Evolutionary conservation across 2,888 invertebrate species (phyloP).

Genomic region (Leptopilina syphax): DNA sequence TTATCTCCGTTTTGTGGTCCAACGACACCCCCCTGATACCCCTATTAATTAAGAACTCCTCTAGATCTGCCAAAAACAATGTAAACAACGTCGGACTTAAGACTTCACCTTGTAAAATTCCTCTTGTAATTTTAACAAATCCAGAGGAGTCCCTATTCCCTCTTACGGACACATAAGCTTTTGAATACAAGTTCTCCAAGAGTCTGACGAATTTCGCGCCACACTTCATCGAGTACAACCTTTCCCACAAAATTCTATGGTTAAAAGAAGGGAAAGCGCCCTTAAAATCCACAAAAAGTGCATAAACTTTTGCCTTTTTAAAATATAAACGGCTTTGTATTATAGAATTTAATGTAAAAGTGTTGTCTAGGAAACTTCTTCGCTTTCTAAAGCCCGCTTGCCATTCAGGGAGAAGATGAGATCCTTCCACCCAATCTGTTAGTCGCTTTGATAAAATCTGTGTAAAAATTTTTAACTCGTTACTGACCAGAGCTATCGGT

Average conservation of each 20-base stretch:
- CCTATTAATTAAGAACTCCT: slow-evolving; percentile 19
- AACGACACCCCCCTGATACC: slow-evolving; percentile 14
- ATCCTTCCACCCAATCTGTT: background rate
- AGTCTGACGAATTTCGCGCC: background rate
- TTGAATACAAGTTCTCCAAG: background rate
- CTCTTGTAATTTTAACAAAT: background rate
- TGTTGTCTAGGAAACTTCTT: slow-evolving; percentile 22
- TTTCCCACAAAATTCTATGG: too few relatives aligned
- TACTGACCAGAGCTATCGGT: too few relatives aligned
- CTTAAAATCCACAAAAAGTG: too few relatives aligned
- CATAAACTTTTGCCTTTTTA: too few relatives aligned
- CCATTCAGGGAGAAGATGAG: slow-evolving; percentile 2
- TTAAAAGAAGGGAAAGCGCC: too few relatives aligned
- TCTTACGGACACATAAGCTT: background rate
- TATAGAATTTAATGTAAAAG: slow-evolving; percentile 12
- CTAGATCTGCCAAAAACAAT: slow-evolving; percentile 27
- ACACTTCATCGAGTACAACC: too few relatives aligned
- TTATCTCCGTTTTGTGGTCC: slow-evolving; percentile 9
- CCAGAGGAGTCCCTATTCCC: background rate
- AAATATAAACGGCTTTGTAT: background rate
- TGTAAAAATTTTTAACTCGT: too few relatives aligned
- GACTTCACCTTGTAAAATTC: slow-evolving; percentile 13
- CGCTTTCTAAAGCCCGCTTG: slow-evolving; percentile 20
- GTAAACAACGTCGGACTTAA: slow-evolving; percentile 21
- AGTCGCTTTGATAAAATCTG: background rate